These are phyloP conservation scores for Elanus axillaris DNA, from an alignment of 2,113 vertebrate species.

Conservation along the genomic window DNA sequence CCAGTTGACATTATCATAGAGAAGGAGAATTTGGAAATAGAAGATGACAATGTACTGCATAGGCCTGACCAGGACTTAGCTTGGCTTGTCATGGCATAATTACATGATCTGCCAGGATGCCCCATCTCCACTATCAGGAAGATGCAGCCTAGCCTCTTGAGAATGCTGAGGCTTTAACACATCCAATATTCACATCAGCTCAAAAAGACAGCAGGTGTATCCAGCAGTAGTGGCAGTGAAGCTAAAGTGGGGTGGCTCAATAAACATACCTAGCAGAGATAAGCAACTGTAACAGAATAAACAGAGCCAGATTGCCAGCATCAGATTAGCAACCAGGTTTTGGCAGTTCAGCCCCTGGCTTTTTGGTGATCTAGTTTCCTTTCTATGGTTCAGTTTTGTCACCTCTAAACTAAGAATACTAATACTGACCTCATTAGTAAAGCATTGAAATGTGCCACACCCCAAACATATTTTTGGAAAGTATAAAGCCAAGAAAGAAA, in stretches of 20 bases:
- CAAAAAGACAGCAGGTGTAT: background rate
- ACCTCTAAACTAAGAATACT: background rate
- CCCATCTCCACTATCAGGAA: background rate
- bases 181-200: background rate
- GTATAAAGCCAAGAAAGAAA: background rate
- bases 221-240: background rate
- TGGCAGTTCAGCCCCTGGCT: background rate
- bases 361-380: background rate
- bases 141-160: background rate
- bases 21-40: background rate
- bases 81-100: background rate
- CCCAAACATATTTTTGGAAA: background rate
- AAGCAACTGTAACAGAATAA: background rate
- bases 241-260: background rate
- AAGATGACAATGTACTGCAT: background rate
- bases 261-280: background rate
- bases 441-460: background rate
- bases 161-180: background rate
- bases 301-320: background rate
- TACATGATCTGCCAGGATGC: background rate
- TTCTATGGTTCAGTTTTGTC: background rate
- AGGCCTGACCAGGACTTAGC: background rate
- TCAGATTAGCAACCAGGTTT: background rate
- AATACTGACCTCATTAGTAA: background rate
- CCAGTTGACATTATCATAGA: background rate